Evolutionary conservation across 64 coral and sea anemone genomes (phyloP), one percentile per base, ranked within the genome.

Genomic region (Pocillopora damicornis): DNA sequence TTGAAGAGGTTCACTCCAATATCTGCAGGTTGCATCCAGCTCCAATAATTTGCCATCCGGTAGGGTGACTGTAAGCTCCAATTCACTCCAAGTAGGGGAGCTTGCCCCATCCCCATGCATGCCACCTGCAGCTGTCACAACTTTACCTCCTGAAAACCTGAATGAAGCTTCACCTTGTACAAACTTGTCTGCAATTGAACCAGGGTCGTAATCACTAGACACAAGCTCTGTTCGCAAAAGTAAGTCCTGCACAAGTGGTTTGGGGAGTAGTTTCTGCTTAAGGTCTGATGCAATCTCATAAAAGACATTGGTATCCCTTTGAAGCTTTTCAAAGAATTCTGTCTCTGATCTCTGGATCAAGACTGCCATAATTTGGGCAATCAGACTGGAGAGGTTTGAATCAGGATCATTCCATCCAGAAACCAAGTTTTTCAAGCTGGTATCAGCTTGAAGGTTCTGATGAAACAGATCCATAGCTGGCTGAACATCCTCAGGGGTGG

Each of bases 271-370:
- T n/a, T 18, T 74, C 11, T 71, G 34, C 25, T 69, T n/a, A 14
- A 73, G 62, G 65, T 73, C 75, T 73, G 20, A 59, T 4, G 61
- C 14, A 58, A 94, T 80, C 2, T 20, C 9, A 8, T 14, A 11
- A 80, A 94, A 68, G 7, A 63, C 76, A 1, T 0, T 17, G 22
- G 64, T 13, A 79, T 90, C 74, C 13, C 79, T 51, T 30, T 78
- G 2, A 18, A 93, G 56, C 26, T 63, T 60, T 71, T 35, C 11
- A 17, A 93, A 60, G 5, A 74, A 7, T 67, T 63, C 77, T 86
- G 87, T 73, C 74, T 93, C 87, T 73, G 80, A 76, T 74, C 76
- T 88, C 20, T 67, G 79, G 20, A 71, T 58, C 61, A 94, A 75
- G 2, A 65, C 13, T 75, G 63, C 25, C 8, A 89, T 60, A 23